Base-by-base conservation (phyloP, 2,113 vertebrate genomes). In the Cololabis saira region DNA sequence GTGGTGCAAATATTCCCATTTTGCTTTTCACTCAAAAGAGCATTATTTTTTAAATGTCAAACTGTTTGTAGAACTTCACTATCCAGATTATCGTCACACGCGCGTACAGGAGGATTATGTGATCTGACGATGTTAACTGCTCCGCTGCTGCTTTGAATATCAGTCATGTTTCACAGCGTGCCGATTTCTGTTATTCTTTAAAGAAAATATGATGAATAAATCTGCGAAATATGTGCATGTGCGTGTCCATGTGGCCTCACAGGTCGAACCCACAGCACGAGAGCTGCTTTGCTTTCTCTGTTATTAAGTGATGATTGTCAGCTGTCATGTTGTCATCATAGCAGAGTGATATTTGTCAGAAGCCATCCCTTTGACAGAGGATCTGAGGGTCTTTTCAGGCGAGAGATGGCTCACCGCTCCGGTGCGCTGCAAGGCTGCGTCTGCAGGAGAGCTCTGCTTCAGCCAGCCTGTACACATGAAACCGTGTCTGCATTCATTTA, bases 291-390 rank as follows among this genome's bases (percentile, higher is more conserved):
- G 65, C 81, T 80, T 84, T 73, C 57, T 51, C 82, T 19, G 81
- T 87, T 81, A 78, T 76, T 78, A 82, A 54, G 63, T 49, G 68
- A 75, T 91, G 92, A 92, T 52, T 90, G 92, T 85, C 92, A 91
- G 90, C 90, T 93, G 91, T 90, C 92, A 90, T 88, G 88, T 92
- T 81, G 70, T 82, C 78, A 57, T 81, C 73, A 74, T 76, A 65
- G 71, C 77, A 71, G 61, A 83, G 78, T 89, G 90, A 87, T 92
- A 79, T 89, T 90, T 88, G 85, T 93, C 91, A 91, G 85, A 86
- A 79, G 79, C 77, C 82, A 74, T 89, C 76, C 82, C 67, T 82
- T 47, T 91, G 91, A 91, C 87, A 75, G 87, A 86, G 82, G 83
- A 87, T 88, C 81, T 82, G 76, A 84, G 84, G 82, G 67, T 73